Evolutionary conservation across 64 coral and sea anemone genomes (phyloP).

Genomic region (Orbicella faveolata): DNA sequence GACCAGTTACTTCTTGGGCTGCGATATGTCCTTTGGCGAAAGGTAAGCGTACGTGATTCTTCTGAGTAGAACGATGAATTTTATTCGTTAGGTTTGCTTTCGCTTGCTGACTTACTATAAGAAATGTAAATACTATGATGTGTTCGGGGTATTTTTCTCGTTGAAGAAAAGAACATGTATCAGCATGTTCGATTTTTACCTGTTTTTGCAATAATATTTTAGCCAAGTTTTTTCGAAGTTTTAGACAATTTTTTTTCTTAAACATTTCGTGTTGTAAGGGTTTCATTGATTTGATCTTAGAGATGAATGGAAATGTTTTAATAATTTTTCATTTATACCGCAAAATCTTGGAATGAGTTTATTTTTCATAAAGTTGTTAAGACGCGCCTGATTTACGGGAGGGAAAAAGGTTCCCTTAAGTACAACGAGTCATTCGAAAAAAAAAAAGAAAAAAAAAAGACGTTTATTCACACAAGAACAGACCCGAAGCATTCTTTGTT

Average conservation of each 20-base stretch:
- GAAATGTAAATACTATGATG: background rate
- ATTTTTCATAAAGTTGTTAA: background rate
- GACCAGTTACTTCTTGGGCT: constrained; percentile 96
- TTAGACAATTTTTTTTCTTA: background rate
- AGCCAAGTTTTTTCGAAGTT: background rate
- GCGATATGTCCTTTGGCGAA: constrained; percentile 92
- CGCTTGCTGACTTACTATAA: background rate
- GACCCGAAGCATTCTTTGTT: background rate
- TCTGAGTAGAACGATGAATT: background rate
- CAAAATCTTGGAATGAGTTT: background rate
- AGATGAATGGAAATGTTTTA: constrained; percentile 29
- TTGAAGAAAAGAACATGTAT: background rate
- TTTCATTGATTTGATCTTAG: background rate
- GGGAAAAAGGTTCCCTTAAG: background rate
- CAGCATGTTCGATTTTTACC: background rate
- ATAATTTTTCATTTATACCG: background rate
- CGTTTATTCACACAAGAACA: constrained; percentile 11
- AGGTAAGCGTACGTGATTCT: constrained; percentile 60
- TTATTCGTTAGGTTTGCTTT: background rate
- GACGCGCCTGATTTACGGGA: background rate
- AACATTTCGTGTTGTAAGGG: background rate
- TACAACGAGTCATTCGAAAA: background rate
- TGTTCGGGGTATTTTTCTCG: background rate
- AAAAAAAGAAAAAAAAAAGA: too few relatives aligned
- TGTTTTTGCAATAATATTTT: background rate